Base-by-base conservation (phyloP, 2,113 vertebrate species). In the Trichechus manatus region DNA sequence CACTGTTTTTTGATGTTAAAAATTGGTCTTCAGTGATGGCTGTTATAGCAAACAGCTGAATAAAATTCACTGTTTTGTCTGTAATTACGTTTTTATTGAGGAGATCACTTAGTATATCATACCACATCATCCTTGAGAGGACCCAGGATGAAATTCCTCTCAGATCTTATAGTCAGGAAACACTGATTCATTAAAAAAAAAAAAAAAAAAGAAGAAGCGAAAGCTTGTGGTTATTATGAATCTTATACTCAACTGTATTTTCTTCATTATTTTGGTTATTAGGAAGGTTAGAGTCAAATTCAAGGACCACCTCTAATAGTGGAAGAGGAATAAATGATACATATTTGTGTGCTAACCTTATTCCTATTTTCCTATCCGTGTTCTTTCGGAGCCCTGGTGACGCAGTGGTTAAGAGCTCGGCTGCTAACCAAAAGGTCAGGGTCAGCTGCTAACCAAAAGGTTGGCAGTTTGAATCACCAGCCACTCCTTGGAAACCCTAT, bases 91-190 rank as follows among this genome's bases (percentile, higher is more conserved):
- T 75, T 93, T 80, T 59, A 27, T 80, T 68, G 53, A 78, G 44
- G 61, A 87, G 63, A 33, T 22, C 19, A 17, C 29, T 53, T 14
- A 47, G 9, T 61, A 61, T 8, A 29, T 19, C 42, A 63, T 1
- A 36, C 13, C n/a, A 63, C 68, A 6, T 47, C 15, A 29, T 63
- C n/a, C 89, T 78, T 59, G 68, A 74, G 61, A 94, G 78, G 74
- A 88, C 29, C 61, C 74, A 33, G 33, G 86, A 44, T 77, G 80
- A 81, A 85, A 59, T 74, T 87, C 23, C 20, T 89, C 29, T 89
- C 29, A 79, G 44, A 50, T 82, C 39, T 94, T 61, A 87, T 39
- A 31, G 22, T 92, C 59, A 74, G 59, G 36, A 93, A 95, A 66
- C 87, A 89, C 11, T 86, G 74, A 64, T 63, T 63, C 22, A 63